Base-by-base conservation (phyloP, 2,888 invertebrate genomes). In the Drosophila eohydei region DNA sequence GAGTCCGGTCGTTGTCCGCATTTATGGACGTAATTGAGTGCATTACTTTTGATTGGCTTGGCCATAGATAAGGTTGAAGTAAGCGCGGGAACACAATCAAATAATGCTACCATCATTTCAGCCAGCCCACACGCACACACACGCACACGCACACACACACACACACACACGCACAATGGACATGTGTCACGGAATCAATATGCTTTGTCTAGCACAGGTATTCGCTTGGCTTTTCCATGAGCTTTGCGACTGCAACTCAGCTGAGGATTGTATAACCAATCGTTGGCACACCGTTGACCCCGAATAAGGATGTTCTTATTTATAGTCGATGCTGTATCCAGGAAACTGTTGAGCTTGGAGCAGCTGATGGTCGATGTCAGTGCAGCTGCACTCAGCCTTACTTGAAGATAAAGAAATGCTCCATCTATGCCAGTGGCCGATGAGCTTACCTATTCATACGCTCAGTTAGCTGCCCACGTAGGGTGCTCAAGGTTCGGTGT, bases 11-110 rank as follows among this genome's bases (percentile, higher is more conserved):
- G 51, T 34, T 63, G 71, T 63, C 69, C 80, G 51, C 71, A 74
- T 81, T 78, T 76, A 75, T 74, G 77, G 63, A 32, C 79, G 77
- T 88, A 88, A 88, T 86, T 86, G 84, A 83, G 84, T 78, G 88
- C 89, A 89, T 87, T 84, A 87, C 81, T 79, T 64, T 73, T 81
- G 84, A 83, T 83, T 83, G 85, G 67, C 72, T 55, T 38, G 75
- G 32, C 62, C 63, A 61, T 41, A 63, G 69, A 78, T 77, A 74
- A 69, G 69, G 59, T 41, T 48, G 57, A 69, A 77, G 68, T 61
- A 50, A 66, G 44, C 64, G 71, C 71, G 54, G 59, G 46, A 50
- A 54, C 46, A 60, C 78, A 80, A 80, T 88, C 80, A 85, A 82
- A 88, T 82, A 82, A 82, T 74, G 77, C 60, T 62, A 48, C 64